phyloP scores from a whole-genome alignment of 2,113 vertebrate species.

The Bostrychus sinensis region DNA sequence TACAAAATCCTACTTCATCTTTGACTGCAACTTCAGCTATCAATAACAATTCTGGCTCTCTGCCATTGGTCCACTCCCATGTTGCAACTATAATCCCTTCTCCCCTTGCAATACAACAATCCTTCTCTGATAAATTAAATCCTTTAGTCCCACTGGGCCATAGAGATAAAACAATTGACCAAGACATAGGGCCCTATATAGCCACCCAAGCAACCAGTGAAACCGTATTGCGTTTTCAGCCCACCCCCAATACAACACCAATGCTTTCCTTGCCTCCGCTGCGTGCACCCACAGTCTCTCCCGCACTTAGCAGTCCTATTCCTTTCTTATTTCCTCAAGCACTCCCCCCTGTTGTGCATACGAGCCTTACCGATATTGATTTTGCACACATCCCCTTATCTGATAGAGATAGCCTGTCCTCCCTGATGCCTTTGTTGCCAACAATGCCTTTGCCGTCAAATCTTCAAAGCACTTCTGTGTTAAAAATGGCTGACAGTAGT shows the following conservation, averaged over 20 bases:
- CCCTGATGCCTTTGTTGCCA: conserved; percentile 20
- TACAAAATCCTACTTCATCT: neutral
- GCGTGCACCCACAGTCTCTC: neutral
- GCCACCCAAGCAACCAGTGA: neutral
- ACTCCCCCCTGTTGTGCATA: neutral
- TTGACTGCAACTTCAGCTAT: neutral
- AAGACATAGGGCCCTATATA: neutral
- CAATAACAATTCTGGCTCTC: neutral
- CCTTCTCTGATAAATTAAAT: neutral
- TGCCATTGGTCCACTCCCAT: neutral
- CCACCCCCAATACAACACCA: neutral
- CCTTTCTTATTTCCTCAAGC: neutral
- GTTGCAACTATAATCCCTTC: neutral
- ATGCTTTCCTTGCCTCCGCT: conserved; percentile 1
- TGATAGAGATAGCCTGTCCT: neutral
- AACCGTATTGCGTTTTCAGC: neutral
- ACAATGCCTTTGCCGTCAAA: conserved; percentile 1
- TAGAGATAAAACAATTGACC: neutral
- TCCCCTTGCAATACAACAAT: neutral
- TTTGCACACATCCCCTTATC: conserved; percentile 10
- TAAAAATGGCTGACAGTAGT: neutral
- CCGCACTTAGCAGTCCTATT: neutral
- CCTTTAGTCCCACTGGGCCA: neutral
- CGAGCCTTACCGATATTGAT: neutral
- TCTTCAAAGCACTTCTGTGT: conserved; percentile 17